Evolutionary conservation across 1,140 invertebrate genomes (phyloP).

Genomic region (Chironomus tepperi): DNA sequence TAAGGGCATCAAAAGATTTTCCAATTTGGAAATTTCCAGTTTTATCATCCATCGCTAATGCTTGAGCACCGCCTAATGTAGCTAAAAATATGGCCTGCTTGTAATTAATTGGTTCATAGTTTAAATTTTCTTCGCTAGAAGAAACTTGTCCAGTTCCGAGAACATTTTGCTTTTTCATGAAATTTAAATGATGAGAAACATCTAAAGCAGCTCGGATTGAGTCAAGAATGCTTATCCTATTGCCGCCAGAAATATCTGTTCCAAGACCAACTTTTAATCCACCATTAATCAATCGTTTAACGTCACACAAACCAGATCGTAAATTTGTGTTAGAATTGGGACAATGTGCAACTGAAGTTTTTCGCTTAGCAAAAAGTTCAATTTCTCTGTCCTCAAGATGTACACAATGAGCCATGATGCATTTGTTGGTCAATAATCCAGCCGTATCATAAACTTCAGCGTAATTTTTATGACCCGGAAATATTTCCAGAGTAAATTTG

Average conservation of each 20-base stretch:
- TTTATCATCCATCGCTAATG: slow-evolving; percentile 57
- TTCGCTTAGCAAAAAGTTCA: slow-evolving; percentile 48
- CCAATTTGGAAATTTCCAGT: slow-evolving; percentile 71
- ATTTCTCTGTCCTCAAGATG: slow-evolving; percentile 65
- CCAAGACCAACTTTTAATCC: slow-evolving; percentile 73
- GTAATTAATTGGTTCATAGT: slow-evolving; percentile 54
- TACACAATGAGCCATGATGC: slow-evolving; percentile 70
- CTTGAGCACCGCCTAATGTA: slow-evolving; percentile 76
- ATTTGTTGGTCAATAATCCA: slow-evolving; percentile 61
- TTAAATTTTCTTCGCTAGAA: slow-evolving; percentile 29
- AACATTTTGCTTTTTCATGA: slow-evolving; percentile 36
- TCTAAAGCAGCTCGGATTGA: slow-evolving; percentile 62
- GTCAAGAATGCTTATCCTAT: slow-evolving; percentile 65
- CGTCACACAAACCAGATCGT: slow-evolving; percentile 75
- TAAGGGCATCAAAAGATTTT: slow-evolving; percentile 79
- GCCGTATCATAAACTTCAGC: slow-evolving; percentile 65
- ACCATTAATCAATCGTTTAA: slow-evolving; percentile 51
- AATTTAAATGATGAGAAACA: slow-evolving; percentile 58
- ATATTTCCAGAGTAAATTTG: slow-evolving; percentile 50
- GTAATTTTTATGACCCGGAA: slow-evolving; percentile 52
- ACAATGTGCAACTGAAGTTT: slow-evolving; percentile 70
- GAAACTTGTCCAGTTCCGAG: slow-evolving; percentile 30
- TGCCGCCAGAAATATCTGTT: slow-evolving; percentile 80
- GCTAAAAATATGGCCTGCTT: slow-evolving; percentile 74
- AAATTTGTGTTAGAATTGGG: slow-evolving; percentile 77